A percentile compares a stretch with the other conserved stretches of the same genome.
Conservation (phyloP, 2,888 invertebrate species). For the Tipula unca region DNA sequence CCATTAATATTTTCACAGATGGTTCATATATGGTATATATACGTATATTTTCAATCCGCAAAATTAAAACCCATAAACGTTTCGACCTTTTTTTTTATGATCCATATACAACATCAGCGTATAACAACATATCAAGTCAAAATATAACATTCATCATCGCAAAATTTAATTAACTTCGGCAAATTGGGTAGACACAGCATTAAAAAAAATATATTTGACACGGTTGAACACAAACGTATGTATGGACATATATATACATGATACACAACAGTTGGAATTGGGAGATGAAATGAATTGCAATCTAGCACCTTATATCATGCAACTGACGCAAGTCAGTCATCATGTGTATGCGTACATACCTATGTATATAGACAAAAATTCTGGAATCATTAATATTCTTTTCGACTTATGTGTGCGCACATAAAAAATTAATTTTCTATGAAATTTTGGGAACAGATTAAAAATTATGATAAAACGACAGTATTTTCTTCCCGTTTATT, state of each 20-base stretch:
- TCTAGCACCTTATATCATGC: background rate
- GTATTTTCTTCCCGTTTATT: background rate
- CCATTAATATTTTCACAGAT: background rate
- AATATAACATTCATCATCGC: background rate
- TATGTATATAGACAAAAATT: background rate
- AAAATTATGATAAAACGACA: background rate
- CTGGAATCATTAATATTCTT: background rate
- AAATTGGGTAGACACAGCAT: background rate
- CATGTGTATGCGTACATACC: no score
- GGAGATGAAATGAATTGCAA: background rate
- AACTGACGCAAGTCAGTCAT: no score
- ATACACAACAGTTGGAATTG: background rate
- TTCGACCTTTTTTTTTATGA: background rate
- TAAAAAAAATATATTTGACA: background rate
- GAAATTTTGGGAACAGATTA: background rate
- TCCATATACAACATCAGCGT: background rate
- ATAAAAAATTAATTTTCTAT: background rate
- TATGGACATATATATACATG: no score
- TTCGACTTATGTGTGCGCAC: background rate
- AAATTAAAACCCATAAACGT: background rate
- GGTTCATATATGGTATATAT: background rate
- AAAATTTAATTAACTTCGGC: conserved; percentile 14
- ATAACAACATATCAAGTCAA: background rate
- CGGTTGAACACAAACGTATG: background rate
- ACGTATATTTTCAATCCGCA: background rate